Base-by-base conservation (phyloP, 2,888 invertebrate genomes). In the Adelphocoris suturalis region DNA sequence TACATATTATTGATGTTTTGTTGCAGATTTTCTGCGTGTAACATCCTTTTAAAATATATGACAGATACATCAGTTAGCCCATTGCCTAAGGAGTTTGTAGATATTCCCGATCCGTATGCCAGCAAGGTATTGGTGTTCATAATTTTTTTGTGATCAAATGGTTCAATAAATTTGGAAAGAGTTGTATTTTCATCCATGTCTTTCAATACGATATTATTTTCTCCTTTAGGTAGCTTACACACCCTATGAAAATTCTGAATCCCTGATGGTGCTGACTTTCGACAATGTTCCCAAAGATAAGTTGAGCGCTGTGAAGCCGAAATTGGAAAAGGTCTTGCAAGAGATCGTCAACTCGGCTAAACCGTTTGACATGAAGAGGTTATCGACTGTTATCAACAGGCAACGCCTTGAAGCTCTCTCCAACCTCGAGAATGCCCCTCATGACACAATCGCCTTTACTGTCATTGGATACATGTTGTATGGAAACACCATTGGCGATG, bases 51-150 rank as follows among this genome's bases (percentile, higher is more conserved):
- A 92, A 96, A 97, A 90, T 98, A 98, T 93, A 94, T 98, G 89
- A 97, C 97, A 14, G 97, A 97, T 92, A 97, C 97, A n/a, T 96
- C 98, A 12, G 96, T 97, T 19, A 96, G 97, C 91, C 98, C 98
- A 14, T 94, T 98, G 87, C 97, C 97, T 92, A 95, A 96, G 92
- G 95, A 96, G 92, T 97, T 98, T 93, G 97, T 98, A 0, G 97
- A 98, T 94, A 95, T 95, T 86, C 96, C 96, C 82, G 96, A 97
- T 92, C 97, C 97, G 0, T 95, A 95, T 92, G 97, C 97, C 28
- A 97, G 97, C 92, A 95, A 95, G 93, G 97, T 97, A 93, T 94
- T 94, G 52, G 1, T 7, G 48, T 7, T 11, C 48, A 48, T 48
- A 48, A 13, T 13, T 48, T 7, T 13, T 48, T 48, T 48, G 48